phyloP scores from a whole-genome alignment of 2,888 invertebrate species.

The Caenorhabditis afra region DNA sequence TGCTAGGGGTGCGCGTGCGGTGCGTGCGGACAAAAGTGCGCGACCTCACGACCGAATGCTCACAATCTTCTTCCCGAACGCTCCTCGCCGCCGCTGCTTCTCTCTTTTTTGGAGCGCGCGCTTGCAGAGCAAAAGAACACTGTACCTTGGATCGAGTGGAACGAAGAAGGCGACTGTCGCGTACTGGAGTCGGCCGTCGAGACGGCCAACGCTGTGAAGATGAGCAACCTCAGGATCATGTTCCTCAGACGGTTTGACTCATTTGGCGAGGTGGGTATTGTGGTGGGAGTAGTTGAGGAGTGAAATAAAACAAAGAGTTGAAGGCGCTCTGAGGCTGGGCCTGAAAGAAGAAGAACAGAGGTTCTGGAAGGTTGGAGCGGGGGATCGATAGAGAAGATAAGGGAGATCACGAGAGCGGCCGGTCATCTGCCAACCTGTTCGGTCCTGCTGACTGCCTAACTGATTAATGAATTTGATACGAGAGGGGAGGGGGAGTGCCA shows the following conservation, averaged over 20 bases:
- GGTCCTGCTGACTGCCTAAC: constrained; percentile 16
- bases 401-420: constrained; percentile 20
- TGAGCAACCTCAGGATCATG: constrained; percentile 50
- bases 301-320: no score
- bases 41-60: constrained; percentile 37
- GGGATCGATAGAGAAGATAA: constrained; percentile 11
- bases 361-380: neutral
- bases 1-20: constrained; percentile 33
- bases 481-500: constrained; percentile 1
- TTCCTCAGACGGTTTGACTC: constrained; percentile 9
- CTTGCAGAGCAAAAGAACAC: neutral
- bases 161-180: constrained; percentile 41
- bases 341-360: constrained; percentile 9
- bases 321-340: constrained; percentile 22
- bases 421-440: constrained; percentile 27
- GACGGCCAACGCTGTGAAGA: constrained; percentile 42
- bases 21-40: constrained; percentile 50
- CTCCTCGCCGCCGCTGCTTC: neutral
- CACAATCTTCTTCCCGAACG: constrained; percentile 23
- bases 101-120: neutral
- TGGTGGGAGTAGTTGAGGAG: neutral
- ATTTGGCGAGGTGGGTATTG: constrained; percentile 20
- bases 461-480: constrained; percentile 15
- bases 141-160: constrained; percentile 58
- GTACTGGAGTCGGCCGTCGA: constrained; percentile 39